These are phyloP conservation scores for Eurytoma adleriae DNA, from an alignment of 2,888 invertebrate species.

Conservation along the genomic window DNA sequence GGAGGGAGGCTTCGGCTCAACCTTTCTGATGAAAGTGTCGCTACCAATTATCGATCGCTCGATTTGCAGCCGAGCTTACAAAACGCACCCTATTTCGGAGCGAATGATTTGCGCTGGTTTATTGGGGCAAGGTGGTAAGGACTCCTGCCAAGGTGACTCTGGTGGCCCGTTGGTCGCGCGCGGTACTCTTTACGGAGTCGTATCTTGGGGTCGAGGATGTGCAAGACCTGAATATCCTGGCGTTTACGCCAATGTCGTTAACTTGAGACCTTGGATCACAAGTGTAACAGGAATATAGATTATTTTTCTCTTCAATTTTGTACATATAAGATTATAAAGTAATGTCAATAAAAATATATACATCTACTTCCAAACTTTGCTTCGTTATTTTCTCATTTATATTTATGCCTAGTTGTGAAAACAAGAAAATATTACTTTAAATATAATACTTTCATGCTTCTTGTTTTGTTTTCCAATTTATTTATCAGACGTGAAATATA, in stretches of 20 bases:
- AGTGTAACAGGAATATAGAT: slow-evolving; percentile 59
- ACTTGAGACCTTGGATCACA: slow-evolving; percentile 66
- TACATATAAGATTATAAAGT: too few relatives aligned
- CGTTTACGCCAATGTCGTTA: slow-evolving; percentile 70
- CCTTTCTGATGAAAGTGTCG: slow-evolving; percentile 77
- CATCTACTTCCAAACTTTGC: too few relatives aligned
- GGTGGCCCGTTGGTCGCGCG: slow-evolving; percentile 70
- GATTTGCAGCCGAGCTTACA: slow-evolving; percentile 75
- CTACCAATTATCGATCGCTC: slow-evolving; percentile 76
- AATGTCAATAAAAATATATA: too few relatives aligned
- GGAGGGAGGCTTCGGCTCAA: slow-evolving; percentile 66
- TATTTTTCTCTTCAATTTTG: too few relatives aligned
- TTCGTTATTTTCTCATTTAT: too few relatives aligned
- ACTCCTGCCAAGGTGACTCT: slow-evolving; percentile 69
- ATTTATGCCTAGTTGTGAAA: too few relatives aligned
- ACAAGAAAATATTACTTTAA: too few relatives aligned
- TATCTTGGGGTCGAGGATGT: slow-evolving; percentile 71
- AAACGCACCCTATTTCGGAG: slow-evolving; percentile 59
- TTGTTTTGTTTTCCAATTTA: too few relatives aligned
- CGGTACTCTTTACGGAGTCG: slow-evolving; percentile 68
- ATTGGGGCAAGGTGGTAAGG: slow-evolving; percentile 61
- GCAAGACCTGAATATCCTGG: slow-evolving; percentile 69
- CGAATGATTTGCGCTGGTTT: slow-evolving; percentile 69
- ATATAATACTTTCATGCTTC: too few relatives aligned
- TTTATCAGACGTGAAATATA: too few relatives aligned